These are phyloP conservation scores for Erpobdella octoculata DNA, from an alignment of 2,888 invertebrate species.

Conservation along the genomic window DNA sequence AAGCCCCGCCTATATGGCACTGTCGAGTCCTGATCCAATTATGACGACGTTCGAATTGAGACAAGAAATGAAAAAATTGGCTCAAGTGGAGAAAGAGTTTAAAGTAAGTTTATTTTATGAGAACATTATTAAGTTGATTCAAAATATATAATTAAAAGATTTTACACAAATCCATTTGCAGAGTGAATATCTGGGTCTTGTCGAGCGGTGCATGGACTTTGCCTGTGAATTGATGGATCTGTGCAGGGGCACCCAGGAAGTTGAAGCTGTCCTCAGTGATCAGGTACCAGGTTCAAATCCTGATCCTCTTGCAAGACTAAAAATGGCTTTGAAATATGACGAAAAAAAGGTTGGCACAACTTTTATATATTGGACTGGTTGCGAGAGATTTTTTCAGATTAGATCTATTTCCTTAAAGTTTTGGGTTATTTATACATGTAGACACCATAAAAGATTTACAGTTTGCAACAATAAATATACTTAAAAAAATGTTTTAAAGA, in stretches of 20 bases:
- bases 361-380: not conserved
- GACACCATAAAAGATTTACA: too few species aligned
- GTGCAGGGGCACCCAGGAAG: constrained; percentile 65
- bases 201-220: constrained; percentile 54
- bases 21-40: constrained; percentile 63
- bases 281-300: constrained; percentile 55
- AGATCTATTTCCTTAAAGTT: not conserved
- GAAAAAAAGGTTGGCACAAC: constrained; percentile 58
- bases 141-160: not conserved
- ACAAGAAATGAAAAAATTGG: constrained; percentile 59
- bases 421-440: too few species aligned
- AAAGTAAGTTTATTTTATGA: not conserved
- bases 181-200: constrained; percentile 59
- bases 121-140: not conserved
- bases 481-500: too few species aligned
- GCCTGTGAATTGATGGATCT: constrained; percentile 55
- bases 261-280: constrained; percentile 62
- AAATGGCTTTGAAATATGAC: constrained; percentile 63
- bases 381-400: not conserved
- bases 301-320: constrained; percentile 61
- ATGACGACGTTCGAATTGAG: constrained; percentile 62
- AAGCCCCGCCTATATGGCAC: constrained; percentile 65
- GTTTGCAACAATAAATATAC: too few species aligned
- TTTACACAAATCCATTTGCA: not conserved
- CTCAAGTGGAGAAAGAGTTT: constrained; percentile 61